These are phyloP conservation scores for Epistrophella euchroma DNA, from an alignment of 2,888 invertebrate genomes.

Conservation along the genomic window DNA sequence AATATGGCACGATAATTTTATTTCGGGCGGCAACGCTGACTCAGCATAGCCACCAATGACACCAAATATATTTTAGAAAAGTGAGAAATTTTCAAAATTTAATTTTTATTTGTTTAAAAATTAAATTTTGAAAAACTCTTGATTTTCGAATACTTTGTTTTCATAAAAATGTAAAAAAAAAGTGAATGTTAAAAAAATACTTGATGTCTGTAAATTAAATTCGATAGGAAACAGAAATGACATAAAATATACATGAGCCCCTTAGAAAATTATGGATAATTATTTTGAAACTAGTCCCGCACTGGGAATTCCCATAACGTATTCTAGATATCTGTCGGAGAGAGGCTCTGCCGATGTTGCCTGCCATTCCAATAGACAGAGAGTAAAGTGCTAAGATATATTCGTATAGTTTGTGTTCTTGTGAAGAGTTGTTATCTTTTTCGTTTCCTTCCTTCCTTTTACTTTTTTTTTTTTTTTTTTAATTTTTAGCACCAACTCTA, in stretches of 20 bases:
- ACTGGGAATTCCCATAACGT: slow-evolving; percentile 12
- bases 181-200: too few relatives aligned
- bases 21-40: too few relatives aligned
- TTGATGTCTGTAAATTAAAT: too few relatives aligned
- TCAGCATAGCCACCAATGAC: too few relatives aligned
- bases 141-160: too few relatives aligned
- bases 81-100: too few relatives aligned
- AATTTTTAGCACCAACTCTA: background rate
- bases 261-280: background rate
- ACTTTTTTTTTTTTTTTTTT: background rate
- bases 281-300: background rate
- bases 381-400: slow-evolving; percentile 35
- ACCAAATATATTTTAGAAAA: too few relatives aligned
- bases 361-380: slow-evolving; percentile 39
- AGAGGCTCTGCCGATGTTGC: slow-evolving; percentile 23
- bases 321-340: slow-evolving; percentile 50
- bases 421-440: slow-evolving; percentile 54
- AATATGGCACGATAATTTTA: too few relatives aligned
- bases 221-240: too few relatives aligned
- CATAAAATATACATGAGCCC: background rate
- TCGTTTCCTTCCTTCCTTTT: slow-evolving; percentile 41
- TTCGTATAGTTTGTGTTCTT: slow-evolving; percentile 34
- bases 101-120: too few relatives aligned
- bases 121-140: too few relatives aligned
- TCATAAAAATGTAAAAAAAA: too few relatives aligned